Evolutionary conservation across 2,888 invertebrate genomes (phyloP).

Genomic region (Lottia scabra): DNA sequence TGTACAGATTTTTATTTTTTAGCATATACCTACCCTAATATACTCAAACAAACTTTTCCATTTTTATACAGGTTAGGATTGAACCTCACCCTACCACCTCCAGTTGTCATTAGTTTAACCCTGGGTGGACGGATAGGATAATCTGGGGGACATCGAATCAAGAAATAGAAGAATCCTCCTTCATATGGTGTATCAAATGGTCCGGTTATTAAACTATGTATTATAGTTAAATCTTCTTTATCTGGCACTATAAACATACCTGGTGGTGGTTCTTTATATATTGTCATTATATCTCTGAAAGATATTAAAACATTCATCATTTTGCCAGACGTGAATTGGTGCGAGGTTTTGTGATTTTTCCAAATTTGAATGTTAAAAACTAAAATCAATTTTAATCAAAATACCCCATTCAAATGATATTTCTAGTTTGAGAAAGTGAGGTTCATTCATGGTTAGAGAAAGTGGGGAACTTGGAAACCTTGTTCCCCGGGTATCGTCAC

Average conservation of each 20-base stretch:
- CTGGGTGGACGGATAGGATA: conserved; percentile 74
- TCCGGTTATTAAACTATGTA: conserved; percentile 74
- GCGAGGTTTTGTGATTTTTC: no score
- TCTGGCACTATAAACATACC: conserved; percentile 74
- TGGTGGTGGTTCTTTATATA: conserved; percentile 74
- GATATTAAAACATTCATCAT: conserved; percentile 13
- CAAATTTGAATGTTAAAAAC: no score
- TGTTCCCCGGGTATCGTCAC: no score
- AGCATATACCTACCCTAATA: conserved; percentile 72
- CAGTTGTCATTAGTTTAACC: conserved; percentile 75
- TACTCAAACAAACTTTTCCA: conserved; percentile 75
- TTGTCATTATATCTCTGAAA: conserved; percentile 73
- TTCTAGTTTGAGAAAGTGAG: no score
- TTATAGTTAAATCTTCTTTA: conserved; percentile 72
- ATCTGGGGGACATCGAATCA: conserved; percentile 73
- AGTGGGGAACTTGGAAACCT: no score
- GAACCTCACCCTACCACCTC: conserved; percentile 74
- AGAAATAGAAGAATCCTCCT: conserved; percentile 71
- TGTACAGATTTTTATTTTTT: no score
- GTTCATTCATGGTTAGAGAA: no score
- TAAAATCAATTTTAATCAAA: no score
- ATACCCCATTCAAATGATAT: no score
- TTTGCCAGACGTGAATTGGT: neutral
- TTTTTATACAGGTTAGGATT: conserved; percentile 77
- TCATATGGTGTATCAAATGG: conserved; percentile 77